A percentile compares a stretch with the other conserved stretches of the same genome.
phyloP scores from a whole-genome alignment of 1,140 invertebrate genomes.

The Diploscapter pachys region DNA sequence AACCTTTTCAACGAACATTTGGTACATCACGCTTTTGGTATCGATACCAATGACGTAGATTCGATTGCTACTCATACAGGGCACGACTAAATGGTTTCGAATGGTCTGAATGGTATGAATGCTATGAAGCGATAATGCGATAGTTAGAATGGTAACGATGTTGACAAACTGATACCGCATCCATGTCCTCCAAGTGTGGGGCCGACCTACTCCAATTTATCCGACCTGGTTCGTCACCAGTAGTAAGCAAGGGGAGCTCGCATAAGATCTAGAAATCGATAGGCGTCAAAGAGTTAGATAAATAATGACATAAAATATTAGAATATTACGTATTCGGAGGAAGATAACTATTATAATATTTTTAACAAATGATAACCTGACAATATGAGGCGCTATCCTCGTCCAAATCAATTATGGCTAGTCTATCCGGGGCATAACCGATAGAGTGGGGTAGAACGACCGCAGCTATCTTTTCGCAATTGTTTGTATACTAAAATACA shows the following conservation, averaged over 20 bases:
- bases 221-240: constrained; percentile 26
- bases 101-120: not conserved
- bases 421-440: not conserved
- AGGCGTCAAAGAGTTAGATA: too few species aligned
- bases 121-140: not conserved
- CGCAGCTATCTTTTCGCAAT: not conserved
- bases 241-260: not conserved
- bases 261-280: too few species aligned
- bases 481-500: not conserved
- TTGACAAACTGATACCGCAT: not conserved
- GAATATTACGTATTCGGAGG: not conserved
- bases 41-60: constrained; percentile 35
- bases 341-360: not conserved
- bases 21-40: not conserved
- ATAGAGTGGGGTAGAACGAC: not conserved
- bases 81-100: constrained; percentile 27
- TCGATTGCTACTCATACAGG: constrained; percentile 30
- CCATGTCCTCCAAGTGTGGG: constrained; percentile 4
- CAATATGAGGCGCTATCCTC: constrained; percentile 5
- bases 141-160: constrained; percentile 2
- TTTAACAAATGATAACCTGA: not conserved
- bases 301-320: not conserved
- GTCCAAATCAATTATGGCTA: constrained; percentile 10
- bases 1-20: constrained; percentile 28
- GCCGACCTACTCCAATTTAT: constrained; percentile 29